A percentile compares a stretch with the other conserved stretches of the same genome.
Conservation (phyloP, 2,888 invertebrate species). For the Polydrusus tereticollis region DNA sequence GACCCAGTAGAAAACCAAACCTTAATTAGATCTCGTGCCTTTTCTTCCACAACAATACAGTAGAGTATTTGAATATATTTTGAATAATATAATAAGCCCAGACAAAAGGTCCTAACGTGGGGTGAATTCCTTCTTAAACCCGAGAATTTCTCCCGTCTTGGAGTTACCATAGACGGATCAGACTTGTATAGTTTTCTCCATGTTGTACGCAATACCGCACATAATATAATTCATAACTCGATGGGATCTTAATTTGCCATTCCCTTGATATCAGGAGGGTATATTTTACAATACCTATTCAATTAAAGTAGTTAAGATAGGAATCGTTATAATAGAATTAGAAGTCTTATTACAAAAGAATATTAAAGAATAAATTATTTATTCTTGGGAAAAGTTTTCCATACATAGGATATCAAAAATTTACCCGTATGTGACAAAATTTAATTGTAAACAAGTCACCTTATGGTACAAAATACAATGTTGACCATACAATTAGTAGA, state of each 20-base stretch:
- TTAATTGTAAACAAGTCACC: no score
- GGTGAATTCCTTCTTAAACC: not conserved
- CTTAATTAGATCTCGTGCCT: no score
- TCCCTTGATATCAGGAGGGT: not conserved
- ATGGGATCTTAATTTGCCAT: slow-evolving; percentile 1
- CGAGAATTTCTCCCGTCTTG: not conserved
- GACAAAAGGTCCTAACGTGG: not conserved
- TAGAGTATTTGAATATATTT: not conserved
- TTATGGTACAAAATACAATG: no score
- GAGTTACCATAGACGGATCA: not conserved
- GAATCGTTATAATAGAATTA: no score
- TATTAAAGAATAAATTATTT: no score
- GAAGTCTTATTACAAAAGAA: no score
- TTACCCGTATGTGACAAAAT: no score
- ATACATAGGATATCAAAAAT: no score
- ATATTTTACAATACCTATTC: not conserved
- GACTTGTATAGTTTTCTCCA: not conserved
- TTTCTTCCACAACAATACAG: not conserved
- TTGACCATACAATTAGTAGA: no score
- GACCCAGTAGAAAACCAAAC: no score
- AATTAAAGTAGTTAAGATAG: not conserved
- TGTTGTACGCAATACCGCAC: not conserved
- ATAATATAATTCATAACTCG: slow-evolving; percentile 1
- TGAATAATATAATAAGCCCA: not conserved
- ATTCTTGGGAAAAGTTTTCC: no score